These are phyloP conservation scores for Leiothrix lutea DNA, from an alignment of 2,113 vertebrate genomes.

Conservation along the genomic window DNA sequence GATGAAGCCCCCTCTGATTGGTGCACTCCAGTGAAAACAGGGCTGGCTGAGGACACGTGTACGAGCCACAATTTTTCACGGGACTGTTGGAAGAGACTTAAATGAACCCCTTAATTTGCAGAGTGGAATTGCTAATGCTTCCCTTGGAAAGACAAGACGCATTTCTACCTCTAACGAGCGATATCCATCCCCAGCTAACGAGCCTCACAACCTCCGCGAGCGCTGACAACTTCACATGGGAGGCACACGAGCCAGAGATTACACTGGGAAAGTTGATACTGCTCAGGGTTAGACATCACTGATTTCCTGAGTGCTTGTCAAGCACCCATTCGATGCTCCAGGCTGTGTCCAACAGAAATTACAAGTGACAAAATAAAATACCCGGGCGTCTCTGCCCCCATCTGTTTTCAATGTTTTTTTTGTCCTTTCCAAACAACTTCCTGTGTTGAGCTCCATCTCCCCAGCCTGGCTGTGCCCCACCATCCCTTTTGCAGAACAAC, in stretches of 20 bases:
- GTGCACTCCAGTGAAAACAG: background rate
- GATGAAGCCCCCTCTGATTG: background rate
- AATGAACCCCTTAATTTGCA: constrained; percentile 42
- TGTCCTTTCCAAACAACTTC: background rate
- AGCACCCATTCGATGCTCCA: background rate
- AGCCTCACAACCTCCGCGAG: background rate
- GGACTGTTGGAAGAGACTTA: background rate
- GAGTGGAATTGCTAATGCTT: constrained; percentile 20
- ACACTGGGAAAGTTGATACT: background rate
- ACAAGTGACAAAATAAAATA: background rate
- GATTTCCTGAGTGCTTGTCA: background rate
- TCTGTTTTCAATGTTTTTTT: background rate
- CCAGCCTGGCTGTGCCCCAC: background rate
- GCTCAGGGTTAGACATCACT: constrained; percentile 1
- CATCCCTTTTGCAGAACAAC: background rate
- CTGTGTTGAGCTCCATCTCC: background rate
- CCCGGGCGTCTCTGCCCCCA: background rate
- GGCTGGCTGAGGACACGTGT: background rate
- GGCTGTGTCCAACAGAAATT: background rate
- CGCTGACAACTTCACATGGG: background rate
- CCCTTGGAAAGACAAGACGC: background rate
- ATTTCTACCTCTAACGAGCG: constrained; percentile 6
- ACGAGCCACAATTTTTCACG: background rate
- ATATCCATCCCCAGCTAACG: constrained; percentile 29
- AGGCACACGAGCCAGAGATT: background rate